These are phyloP conservation scores for Oncorhynchus tshawytscha DNA, from an alignment of 2,113 vertebrate genomes.

Conservation along the genomic window DNA sequence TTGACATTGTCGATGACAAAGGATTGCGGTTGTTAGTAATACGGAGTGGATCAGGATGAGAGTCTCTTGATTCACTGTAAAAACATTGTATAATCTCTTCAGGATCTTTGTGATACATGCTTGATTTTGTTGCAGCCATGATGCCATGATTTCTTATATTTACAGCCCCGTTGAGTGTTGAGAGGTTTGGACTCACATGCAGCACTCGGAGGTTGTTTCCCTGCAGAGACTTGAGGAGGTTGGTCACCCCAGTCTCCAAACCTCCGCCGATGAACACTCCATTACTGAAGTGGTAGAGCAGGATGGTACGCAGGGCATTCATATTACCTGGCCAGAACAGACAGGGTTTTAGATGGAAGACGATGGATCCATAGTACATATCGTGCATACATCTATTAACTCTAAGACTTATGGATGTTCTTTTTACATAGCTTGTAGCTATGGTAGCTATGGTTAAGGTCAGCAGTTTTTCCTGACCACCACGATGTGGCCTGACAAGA, in stretches of 20 bases:
- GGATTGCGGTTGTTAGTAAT: no score
- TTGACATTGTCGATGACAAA: no score
- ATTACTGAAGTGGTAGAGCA: conserved; percentile 89
- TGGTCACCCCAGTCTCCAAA: conserved; percentile 90
- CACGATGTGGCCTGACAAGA: no score
- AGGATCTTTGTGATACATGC: no score
- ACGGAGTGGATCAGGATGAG: no score
- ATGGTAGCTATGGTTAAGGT: no score
- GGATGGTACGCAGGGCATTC: conserved; percentile 87
- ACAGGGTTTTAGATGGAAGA: neutral
- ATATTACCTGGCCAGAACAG: conserved; percentile 74
- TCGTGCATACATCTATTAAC: neutral
- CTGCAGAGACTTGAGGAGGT: conserved; percentile 89
- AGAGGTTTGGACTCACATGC: conserved; percentile 74
- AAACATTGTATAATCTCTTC: no score
- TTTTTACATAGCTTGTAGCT: neutral
- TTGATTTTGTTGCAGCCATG: no score
- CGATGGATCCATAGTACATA: neutral
- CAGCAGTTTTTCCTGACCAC: no score
- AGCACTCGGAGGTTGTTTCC: conserved; percentile 86
- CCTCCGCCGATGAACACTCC: conserved; percentile 89
- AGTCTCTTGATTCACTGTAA: no score
- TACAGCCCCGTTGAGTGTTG: neutral
- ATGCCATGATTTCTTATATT: no score
- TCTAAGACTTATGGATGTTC: neutral